phyloP scores from a whole-genome alignment of 2,888 invertebrate species.

The Dastarcus helophoroides region DNA sequence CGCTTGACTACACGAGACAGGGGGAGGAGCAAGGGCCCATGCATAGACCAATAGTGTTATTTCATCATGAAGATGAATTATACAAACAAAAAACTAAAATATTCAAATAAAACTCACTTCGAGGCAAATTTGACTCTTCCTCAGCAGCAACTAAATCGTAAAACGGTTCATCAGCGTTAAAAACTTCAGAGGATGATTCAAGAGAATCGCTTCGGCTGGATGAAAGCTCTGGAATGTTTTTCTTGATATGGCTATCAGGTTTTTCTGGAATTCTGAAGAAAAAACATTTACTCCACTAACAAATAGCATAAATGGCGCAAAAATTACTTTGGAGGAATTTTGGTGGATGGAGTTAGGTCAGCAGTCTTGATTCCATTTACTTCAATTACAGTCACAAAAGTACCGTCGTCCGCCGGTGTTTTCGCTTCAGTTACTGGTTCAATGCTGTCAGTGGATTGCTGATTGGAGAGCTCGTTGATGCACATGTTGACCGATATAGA shows the following conservation, averaged over 20 bases:
- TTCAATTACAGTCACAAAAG: slow-evolving; percentile 82
- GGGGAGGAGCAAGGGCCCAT: too few relatives aligned
- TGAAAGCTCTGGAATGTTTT: slow-evolving; percentile 33
- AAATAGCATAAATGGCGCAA: slow-evolving; percentile 1
- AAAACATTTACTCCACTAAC: slow-evolving; percentile 1
- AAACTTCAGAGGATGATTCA: slow-evolving; percentile 45
- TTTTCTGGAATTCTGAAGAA: slow-evolving; percentile 23
- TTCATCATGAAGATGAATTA: too few relatives aligned
- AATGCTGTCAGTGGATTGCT: slow-evolving; percentile 18
- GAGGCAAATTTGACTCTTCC: slow-evolving; percentile 35
- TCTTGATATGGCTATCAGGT: slow-evolving; percentile 27
- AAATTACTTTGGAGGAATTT: slow-evolving; percentile 31
- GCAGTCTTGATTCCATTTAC: slow-evolving; percentile 63
- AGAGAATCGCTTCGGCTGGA: slow-evolving; percentile 31
- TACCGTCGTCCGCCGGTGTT: slow-evolving; percentile 37
- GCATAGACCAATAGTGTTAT: too few relatives aligned
- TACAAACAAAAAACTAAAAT: too few relatives aligned
- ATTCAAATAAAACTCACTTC: slow-evolving; percentile 16
- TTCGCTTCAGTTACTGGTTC: slow-evolving; percentile 17
- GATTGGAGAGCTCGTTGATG: slow-evolving; percentile 54
- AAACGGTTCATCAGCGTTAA: slow-evolving; percentile 54
- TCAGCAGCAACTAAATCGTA: slow-evolving; percentile 58
- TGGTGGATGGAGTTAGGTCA: slow-evolving; percentile 21
- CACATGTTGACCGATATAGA: slow-evolving; percentile 48
- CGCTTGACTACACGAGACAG: too few relatives aligned